Evolutionary conservation across 1,140 invertebrate genomes (phyloP).

Genomic region (Pseudomyrmex pallidus): DNA sequence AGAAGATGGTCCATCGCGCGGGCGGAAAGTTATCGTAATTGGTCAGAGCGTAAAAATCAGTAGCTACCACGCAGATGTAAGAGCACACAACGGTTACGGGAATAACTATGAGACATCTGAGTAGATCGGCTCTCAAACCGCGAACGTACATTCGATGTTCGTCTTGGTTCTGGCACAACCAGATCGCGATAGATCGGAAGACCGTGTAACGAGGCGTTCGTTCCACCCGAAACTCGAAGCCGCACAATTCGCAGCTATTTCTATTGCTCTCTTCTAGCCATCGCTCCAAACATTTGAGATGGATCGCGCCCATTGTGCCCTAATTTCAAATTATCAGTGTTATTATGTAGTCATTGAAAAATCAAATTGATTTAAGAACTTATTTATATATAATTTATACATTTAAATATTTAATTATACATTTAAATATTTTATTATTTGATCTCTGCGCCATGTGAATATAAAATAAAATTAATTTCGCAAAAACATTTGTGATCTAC

Average conservation of each 20-base stretch:
- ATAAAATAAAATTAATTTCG: no score
- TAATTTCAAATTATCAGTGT: conserved; percentile 51
- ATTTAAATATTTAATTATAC: no score
- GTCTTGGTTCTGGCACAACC: conserved; percentile 73
- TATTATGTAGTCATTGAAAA: neutral
- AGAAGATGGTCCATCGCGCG: conserved; percentile 84
- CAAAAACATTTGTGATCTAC: no score
- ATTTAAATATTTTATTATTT: no score
- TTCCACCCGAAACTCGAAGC: conserved; percentile 74
- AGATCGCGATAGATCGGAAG: conserved; percentile 73
- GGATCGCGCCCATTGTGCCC: conserved; percentile 86
- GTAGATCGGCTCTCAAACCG: conserved; percentile 80
- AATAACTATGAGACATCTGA: conserved; percentile 83
- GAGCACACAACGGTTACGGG: conserved; percentile 84
- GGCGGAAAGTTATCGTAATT: conserved; percentile 84
- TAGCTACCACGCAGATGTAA: conserved; percentile 84
- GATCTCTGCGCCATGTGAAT: no score
- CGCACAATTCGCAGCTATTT: conserved; percentile 82
- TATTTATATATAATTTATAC: no score
- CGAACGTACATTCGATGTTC: conserved; percentile 75
- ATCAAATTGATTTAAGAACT: no score
- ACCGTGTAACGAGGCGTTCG: conserved; percentile 76
- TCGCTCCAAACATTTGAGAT: conserved; percentile 85
- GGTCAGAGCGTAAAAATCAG: conserved; percentile 84
- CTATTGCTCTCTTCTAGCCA: conserved; percentile 85